A percentile compares a stretch with the other conserved stretches of the same genome.
Evolutionary conservation across 2,888 invertebrate genomes (phyloP).

Genomic region (Spodoptera picta): DNA sequence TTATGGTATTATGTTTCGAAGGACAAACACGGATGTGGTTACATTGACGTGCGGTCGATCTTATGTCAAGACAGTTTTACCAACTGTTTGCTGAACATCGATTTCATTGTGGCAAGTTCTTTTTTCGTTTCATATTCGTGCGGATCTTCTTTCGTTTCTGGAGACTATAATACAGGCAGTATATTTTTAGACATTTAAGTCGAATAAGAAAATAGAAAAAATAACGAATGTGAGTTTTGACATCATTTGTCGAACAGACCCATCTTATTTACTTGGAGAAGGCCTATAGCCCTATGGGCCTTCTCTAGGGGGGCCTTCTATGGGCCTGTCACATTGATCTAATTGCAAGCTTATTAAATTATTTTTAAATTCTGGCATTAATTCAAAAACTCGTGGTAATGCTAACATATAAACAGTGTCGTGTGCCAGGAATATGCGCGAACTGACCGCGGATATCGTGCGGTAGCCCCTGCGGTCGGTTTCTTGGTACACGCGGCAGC

Average conservation of each 20-base stretch:
- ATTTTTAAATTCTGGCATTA: conserved; percentile 18
- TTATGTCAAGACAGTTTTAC: conserved; percentile 30
- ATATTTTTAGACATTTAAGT: too few relatives aligned
- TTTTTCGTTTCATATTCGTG: conserved; percentile 7
- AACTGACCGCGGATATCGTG: conserved; percentile 40
- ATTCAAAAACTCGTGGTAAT: conserved; percentile 19
- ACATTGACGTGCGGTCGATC: conserved; percentile 30
- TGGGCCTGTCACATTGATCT: too few relatives aligned
- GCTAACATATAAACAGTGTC: conserved; percentile 11
- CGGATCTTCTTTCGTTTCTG: too few relatives aligned
- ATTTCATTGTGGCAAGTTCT: conserved; percentile 19
- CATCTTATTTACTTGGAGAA: too few relatives aligned
- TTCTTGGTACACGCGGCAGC: conserved; percentile 20
- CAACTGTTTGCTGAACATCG: conserved; percentile 13
- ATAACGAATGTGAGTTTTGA: too few relatives aligned
- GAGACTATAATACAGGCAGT: too few relatives aligned
- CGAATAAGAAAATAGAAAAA: too few relatives aligned
- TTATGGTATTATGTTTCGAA: conserved; percentile 39
- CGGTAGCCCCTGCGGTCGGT: conserved; percentile 23
- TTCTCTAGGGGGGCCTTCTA: too few relatives aligned
- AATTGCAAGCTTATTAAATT: too few relatives aligned
- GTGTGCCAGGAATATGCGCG: conserved; percentile 31
- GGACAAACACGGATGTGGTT: conserved; percentile 42
- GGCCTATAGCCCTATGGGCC: too few relatives aligned
- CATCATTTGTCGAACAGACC: too few relatives aligned